Evolutionary conservation across 1,140 invertebrate species (phyloP), one percentile per base, ranked within the genome.

Genomic region (Stenopsyche tienmushanensis): DNA sequence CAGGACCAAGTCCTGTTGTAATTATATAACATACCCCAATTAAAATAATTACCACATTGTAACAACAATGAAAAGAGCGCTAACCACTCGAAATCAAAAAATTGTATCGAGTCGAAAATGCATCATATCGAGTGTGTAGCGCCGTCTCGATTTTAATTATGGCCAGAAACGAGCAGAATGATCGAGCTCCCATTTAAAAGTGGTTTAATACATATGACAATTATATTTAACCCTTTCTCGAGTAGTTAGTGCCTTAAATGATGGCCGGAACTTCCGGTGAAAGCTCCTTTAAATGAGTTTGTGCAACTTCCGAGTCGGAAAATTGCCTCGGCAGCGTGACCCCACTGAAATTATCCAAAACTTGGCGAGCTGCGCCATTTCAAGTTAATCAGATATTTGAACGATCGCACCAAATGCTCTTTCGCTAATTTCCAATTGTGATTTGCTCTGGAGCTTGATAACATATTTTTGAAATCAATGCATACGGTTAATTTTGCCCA

Each of bases 371-470:
- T 20, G 54, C n/a, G 3, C 29, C 54, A 21, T 57, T 42, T 21
- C 29, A 34, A 42, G 54, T 57, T 57, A 57, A 57, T 57, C 54
- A 57, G 54, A 57, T 57, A 57, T 57, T 57, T 39, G 34, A 57
- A 57, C 54, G 54, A 24, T 54, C 24, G 3, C 24, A 23, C 1
- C 52, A 54, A 34, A 49, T 49, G 25, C 15, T 17, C 54, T 17
- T 21, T 57, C 24, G 54, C 54, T 57, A 57, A 57, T 57, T 57
- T 57, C 39, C 9, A 20, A 42, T 57, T 42, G 42, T 34, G 29
- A 34, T n/a, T n/a, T n/a, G n/a, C n/a, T n/a, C n/a, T n/a, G n/a
- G n/a, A n/a, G n/a, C n/a, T n/a, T n/a, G n/a, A n/a, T n/a, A n/a
- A n/a, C n/a, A n/a, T n/a, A n/a, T n/a, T n/a, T n/a, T n/a, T n/a